A percentile compares a stretch with the other conserved stretches of the same genome.
Conservation (phyloP, 2,113 vertebrate species). For the Setophaga petechia region DNA sequence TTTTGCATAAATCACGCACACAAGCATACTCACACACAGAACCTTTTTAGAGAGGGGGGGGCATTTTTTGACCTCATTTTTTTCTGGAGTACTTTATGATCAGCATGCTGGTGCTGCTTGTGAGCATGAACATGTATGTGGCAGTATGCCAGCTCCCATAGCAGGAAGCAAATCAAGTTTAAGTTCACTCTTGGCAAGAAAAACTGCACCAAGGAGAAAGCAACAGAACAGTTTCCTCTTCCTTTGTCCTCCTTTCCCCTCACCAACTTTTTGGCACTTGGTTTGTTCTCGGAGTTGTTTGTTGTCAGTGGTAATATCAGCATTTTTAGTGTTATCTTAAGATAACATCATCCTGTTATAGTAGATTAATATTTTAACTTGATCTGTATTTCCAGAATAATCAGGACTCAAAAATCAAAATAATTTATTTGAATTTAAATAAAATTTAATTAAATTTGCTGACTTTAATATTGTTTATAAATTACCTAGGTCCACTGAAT, state of each 20-base stretch:
- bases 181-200: background rate
- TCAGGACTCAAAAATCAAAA: background rate
- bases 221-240: background rate
- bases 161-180: background rate
- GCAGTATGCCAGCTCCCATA: background rate
- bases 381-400: background rate
- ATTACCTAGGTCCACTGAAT: background rate
- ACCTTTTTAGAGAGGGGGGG: background rate
- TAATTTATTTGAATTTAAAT: background rate
- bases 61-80: constrained; percentile 55
- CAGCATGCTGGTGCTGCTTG: background rate
- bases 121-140: background rate
- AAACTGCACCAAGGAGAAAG: background rate
- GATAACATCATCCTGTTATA: background rate
- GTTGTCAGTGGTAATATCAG: background rate
- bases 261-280: background rate
- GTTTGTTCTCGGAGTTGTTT: background rate
- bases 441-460: background rate
- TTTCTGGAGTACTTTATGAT: background rate
- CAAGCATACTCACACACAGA: background rate
- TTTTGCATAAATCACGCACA: constrained; percentile 66
- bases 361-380: background rate
- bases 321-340: background rate
- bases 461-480: background rate
- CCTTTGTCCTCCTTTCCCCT: background rate